Evolutionary conservation across 2,888 invertebrate species (phyloP).

Genomic region (Pseudococcus viburni): DNA sequence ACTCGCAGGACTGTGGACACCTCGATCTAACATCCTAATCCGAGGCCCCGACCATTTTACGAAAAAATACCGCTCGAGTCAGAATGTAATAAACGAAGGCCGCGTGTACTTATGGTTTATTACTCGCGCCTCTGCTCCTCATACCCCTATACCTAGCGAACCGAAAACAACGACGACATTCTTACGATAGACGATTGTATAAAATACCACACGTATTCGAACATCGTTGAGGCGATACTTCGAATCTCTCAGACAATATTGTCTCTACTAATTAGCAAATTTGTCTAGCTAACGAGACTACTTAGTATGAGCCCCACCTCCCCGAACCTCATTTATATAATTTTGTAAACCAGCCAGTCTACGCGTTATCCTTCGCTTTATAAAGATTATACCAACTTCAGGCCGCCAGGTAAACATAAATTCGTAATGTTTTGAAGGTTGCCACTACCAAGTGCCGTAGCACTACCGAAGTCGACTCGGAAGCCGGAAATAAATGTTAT

Average conservation of each 20-base stretch:
- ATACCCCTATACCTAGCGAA: background rate
- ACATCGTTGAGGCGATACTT: background rate
- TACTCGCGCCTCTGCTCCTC: background rate
- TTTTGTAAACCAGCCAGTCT: conserved; percentile 6
- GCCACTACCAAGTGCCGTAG: background rate
- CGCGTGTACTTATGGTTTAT: conserved; percentile 11
- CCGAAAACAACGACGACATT: conserved; percentile 31
- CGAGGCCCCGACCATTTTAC: background rate
- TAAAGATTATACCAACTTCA: background rate
- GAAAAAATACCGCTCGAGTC: background rate
- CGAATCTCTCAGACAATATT: conserved; percentile 23
- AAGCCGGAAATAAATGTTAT: conserved; percentile 35
- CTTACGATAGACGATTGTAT: background rate
- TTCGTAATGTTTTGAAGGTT: conserved; percentile 14
- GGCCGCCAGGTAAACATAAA: conserved; percentile 8
- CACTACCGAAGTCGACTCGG: background rate
- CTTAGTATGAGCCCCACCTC: background rate
- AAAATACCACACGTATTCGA: background rate
- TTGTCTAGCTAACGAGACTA: conserved; percentile 36
- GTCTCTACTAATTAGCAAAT: conserved; percentile 26
- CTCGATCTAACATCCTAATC: background rate
- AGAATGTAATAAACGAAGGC: conserved; percentile 6
- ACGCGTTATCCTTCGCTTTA: conserved; percentile 32
- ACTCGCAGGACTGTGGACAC: no score
- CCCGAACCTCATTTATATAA: background rate